Percentiles rank a stretch among this genome's conserved stretches.
Conservation (phyloP, 23 tunicate genomes). For the Botrylloides violaceus region DNA sequence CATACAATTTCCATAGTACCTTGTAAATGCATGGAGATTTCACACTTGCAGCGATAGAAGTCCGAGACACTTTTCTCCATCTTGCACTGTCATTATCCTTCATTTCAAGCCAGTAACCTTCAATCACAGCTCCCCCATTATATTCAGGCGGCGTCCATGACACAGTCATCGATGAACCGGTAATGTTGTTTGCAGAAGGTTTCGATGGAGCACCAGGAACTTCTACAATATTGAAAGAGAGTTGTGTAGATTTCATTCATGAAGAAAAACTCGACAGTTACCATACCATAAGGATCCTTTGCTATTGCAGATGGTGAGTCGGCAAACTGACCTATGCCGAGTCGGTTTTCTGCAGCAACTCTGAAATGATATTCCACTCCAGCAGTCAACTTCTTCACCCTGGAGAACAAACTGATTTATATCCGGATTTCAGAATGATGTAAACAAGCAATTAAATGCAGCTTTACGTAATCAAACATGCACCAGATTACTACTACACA, state of each 20-base stretch:
- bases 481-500: too few relatives aligned
- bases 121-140: constrained; percentile 25
- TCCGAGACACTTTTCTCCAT: constrained; percentile 36
- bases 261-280: neutral
- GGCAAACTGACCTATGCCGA: constrained; percentile 77
- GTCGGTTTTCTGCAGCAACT: constrained; percentile 86
- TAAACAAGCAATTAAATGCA: neutral
- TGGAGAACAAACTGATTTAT: neutral
- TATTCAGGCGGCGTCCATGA: constrained; percentile 29
- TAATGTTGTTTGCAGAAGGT: neutral
- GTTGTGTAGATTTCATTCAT: neutral
- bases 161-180: constrained; percentile 16
- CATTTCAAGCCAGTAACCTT: constrained; percentile 42
- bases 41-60: constrained; percentile 9
- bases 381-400: constrained; percentile 51
- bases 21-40: constrained; percentile 10
- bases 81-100: constrained; percentile 24
- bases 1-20: neutral
- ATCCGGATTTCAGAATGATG: neutral
- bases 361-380: constrained; percentile 83
- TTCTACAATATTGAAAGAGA: neutral
- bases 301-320: constrained; percentile 51
- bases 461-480: neutral
- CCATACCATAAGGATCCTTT: constrained; percentile 49
- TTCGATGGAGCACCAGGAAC: constrained; percentile 12